These are phyloP conservation scores for Dendroctonus valens DNA, from an alignment of 1,140 invertebrate genomes.

Conservation along the genomic window DNA sequence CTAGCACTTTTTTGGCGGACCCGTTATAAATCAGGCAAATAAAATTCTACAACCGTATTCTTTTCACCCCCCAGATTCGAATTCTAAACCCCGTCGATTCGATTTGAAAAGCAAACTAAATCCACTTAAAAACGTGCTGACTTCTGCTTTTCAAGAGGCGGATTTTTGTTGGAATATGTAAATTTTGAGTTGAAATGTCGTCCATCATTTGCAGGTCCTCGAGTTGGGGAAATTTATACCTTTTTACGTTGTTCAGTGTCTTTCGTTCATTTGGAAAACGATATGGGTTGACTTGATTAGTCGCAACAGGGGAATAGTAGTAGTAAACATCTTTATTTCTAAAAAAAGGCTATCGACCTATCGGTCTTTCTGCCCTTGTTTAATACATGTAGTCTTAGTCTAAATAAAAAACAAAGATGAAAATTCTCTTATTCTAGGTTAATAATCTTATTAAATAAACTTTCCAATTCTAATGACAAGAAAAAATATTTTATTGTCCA, in stretches of 20 bases:
- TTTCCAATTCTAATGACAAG: too few relatives aligned
- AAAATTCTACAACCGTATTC: slow-evolving; percentile 21
- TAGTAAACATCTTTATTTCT: too few relatives aligned
- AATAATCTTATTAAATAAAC: too few relatives aligned
- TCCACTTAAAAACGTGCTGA: slow-evolving; percentile 50
- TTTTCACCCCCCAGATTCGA: slow-evolving; percentile 5
- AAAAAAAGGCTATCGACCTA: too few relatives aligned
- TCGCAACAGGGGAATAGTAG: too few relatives aligned
- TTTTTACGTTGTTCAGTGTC: slow-evolving; percentile 2
- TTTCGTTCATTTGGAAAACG: not conserved
- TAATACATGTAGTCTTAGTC: too few relatives aligned
- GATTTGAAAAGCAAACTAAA: slow-evolving; percentile 35
- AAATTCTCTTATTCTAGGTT: too few relatives aligned
- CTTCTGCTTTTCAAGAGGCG: slow-evolving; percentile 41
- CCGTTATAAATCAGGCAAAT: slow-evolving; percentile 17
- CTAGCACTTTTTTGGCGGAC: not conserved
- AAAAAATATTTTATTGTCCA: too few relatives aligned
- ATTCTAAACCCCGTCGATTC: slow-evolving; percentile 22
- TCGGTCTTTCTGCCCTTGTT: too few relatives aligned
- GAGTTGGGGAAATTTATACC: slow-evolving; percentile 23
- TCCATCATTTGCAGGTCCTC: slow-evolving; percentile 38
- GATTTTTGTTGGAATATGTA: slow-evolving; percentile 51
- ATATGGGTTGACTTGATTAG: not conserved
- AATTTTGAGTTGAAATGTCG: slow-evolving; percentile 39
- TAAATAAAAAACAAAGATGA: too few relatives aligned